Percentiles rank a stretch among this genome's conserved stretches.
Conservation (phyloP, 2,113 vertebrate species). For the Ciconia maguari region DNA sequence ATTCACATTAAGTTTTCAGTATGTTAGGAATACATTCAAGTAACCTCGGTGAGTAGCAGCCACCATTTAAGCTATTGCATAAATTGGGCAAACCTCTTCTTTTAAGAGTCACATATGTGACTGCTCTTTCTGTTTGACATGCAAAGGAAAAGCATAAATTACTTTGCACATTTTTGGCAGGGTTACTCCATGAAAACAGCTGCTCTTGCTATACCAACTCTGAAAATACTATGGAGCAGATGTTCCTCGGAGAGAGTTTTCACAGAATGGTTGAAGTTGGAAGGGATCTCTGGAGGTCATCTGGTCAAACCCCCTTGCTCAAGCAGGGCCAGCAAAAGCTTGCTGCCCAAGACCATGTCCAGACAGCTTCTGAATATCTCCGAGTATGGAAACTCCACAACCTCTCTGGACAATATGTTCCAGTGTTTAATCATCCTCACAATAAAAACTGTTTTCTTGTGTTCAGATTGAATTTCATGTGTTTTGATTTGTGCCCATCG, state of each 20-base stretch:
- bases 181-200: neutral
- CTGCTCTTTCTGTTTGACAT: neutral
- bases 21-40: neutral
- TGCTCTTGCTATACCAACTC: neutral
- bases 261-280: neutral
- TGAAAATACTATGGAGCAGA: neutral
- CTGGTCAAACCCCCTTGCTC: neutral
- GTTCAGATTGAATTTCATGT: neutral
- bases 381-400: neutral
- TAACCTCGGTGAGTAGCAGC: neutral
- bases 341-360: fast-evolving
- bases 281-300: neutral
- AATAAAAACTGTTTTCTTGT: neutral
- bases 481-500: neutral
- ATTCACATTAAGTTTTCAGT: neutral
- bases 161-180: neutral
- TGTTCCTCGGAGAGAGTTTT: neutral
- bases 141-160: neutral
- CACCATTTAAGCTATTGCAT: neutral
- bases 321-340: fast-evolving
- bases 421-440: neutral
- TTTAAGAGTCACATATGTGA: neutral
- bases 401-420: neutral
- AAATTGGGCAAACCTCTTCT: neutral
- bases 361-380: neutral